Percentiles rank a stretch among this genome's conserved stretches.
phyloP scores from a whole-genome alignment of 1,140 invertebrate species.

The Bombus turneri region DNA sequence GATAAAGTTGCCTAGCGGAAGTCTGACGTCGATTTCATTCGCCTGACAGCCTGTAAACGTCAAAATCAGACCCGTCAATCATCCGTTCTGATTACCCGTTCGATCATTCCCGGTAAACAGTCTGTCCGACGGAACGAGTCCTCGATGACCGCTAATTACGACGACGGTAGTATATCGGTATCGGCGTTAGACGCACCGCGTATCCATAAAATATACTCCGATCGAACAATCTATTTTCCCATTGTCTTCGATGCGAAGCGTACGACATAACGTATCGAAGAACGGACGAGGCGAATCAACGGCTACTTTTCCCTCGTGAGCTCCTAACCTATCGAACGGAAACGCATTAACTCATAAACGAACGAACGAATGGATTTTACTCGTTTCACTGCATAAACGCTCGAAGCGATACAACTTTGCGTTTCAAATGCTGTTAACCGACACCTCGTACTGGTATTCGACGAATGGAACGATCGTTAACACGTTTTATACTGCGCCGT shows the following conservation, averaged over 20 bases:
- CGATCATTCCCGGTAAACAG: constrained; percentile 39
- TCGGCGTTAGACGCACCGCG: not conserved
- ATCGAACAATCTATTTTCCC: not conserved
- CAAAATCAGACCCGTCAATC: constrained; percentile 41
- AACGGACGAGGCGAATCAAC: constrained; percentile 3
- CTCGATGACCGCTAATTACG: constrained; percentile 34
- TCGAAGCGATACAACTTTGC: no score
- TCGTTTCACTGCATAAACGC: not conserved
- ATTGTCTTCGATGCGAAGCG: not conserved
- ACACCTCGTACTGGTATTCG: not conserved
- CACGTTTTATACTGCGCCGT: not conserved
- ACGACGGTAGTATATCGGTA: not conserved
- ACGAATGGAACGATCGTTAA: not conserved
- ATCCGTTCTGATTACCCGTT: constrained; percentile 39
- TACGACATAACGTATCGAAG: not conserved
- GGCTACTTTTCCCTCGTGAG: not conserved
- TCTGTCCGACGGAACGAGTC: not conserved
- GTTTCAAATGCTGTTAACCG: not conserved
- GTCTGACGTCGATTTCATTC: constrained; percentile 34
- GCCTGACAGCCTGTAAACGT: constrained; percentile 37
- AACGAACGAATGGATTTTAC: constrained; percentile 14
- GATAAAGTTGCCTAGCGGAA: constrained; percentile 8
- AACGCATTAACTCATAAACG: constrained; percentile 7
- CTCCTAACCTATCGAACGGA: not conserved
- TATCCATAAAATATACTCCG: not conserved